phyloP scores from a whole-genome alignment of 2,113 vertebrate genomes.

The Arvicanthis niloticus region DNA sequence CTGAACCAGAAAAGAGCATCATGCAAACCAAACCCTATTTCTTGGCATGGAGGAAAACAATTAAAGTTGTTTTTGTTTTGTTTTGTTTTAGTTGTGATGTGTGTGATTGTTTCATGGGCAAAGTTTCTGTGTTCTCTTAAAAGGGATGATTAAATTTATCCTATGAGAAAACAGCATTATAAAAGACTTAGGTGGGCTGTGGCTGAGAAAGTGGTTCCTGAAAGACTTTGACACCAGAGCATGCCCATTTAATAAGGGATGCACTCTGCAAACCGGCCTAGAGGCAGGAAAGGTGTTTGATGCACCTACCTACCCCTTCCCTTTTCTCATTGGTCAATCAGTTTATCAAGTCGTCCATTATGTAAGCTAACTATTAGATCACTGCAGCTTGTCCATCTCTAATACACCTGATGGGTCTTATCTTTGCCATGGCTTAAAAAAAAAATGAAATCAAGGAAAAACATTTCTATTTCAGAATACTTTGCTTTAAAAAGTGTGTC shows the following conservation, averaged over 20 bases:
- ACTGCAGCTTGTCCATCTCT: background rate
- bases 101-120: background rate
- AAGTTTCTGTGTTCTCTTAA: constrained; percentile 39
- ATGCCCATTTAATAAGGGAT: background rate
- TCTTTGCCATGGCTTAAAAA: background rate
- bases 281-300: background rate
- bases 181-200: background rate
- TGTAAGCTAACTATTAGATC: background rate
- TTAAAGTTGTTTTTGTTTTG: background rate
- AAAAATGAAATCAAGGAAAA: constrained; percentile 44
- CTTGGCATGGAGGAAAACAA: background rate
- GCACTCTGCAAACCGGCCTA: background rate
- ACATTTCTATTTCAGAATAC: constrained; percentile 43
- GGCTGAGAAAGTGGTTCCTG: background rate
- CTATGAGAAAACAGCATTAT: background rate
- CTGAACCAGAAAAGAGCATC: background rate
- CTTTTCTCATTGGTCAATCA: constrained; percentile 26
- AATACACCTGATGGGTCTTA: background rate
- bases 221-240: background rate
- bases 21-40: background rate
- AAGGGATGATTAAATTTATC: constrained; percentile 15
- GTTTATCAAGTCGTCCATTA: background rate
- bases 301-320: too few relatives aligned
- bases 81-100: constrained; percentile 10
- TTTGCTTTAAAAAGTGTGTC: constrained; percentile 45